Evolutionary conservation across 2,888 invertebrate genomes (phyloP).

Genomic region (Cephus spinipes): DNA sequence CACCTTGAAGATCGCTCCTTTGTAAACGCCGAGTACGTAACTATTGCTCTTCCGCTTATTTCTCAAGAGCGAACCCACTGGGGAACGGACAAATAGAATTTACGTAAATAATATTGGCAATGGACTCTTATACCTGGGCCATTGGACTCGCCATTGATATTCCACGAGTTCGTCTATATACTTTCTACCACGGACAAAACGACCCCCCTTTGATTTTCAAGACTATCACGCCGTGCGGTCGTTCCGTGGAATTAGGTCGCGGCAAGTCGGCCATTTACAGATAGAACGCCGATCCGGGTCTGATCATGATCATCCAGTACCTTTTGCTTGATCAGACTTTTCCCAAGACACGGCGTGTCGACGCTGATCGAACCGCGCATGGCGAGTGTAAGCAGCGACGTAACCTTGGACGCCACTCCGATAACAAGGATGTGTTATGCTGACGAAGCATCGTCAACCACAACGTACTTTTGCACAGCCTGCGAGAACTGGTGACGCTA

Average conservation of each 20-base stretch:
- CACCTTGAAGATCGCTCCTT: neutral
- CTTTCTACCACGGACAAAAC: neutral
- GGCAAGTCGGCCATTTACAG: neutral
- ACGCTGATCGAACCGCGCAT: neutral
- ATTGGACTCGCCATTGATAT: constrained; percentile 59
- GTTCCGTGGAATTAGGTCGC: no score
- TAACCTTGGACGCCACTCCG: constrained; percentile 51
- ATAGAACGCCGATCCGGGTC: neutral
- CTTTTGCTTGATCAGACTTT: neutral
- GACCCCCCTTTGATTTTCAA: neutral
- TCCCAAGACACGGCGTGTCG: neutral
- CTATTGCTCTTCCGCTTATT: neutral
- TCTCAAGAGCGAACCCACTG: neutral
- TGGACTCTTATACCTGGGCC: constrained; percentile 43
- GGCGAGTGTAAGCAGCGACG: constrained; percentile 11
- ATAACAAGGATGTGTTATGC: constrained; percentile 61
- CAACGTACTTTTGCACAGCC: constrained; percentile 41
- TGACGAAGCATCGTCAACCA: constrained; percentile 49
- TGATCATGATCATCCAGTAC: neutral
- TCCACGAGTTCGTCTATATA: neutral
- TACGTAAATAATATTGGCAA: constrained; percentile 37
- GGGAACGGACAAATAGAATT: constrained; percentile 40
- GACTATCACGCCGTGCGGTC: neutral
- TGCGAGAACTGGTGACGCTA: constrained; percentile 29
- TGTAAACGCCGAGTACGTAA: neutral